A percentile compares a stretch with the other conserved stretches of the same genome.
Evolutionary conservation across 2,888 invertebrate genomes (phyloP).

Genomic region (Eupithecia abbreviata): DNA sequence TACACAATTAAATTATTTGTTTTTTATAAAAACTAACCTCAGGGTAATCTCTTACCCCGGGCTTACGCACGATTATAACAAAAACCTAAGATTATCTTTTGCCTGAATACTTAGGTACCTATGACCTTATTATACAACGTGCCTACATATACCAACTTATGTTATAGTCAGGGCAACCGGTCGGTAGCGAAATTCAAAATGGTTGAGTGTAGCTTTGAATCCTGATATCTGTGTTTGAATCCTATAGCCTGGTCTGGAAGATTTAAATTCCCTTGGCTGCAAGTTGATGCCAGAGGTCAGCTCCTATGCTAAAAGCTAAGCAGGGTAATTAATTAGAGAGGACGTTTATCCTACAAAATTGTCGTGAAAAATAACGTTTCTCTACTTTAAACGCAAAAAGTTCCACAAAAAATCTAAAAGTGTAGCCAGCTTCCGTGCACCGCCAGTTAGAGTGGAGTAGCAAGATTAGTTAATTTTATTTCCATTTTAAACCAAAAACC

Average conservation of each 20-base stretch:
- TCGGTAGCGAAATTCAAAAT: neutral
- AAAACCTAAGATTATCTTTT: no score
- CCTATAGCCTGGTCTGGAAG: neutral
- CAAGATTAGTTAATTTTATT: neutral
- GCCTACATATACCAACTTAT: no score
- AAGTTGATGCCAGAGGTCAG: neutral
- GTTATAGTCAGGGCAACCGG: no score
- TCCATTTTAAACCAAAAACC: no score
- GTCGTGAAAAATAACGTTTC: neutral
- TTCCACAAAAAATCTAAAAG: no score
- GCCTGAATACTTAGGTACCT: no score
- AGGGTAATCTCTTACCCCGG: no score
- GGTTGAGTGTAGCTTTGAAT: neutral
- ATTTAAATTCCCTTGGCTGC: neutral
- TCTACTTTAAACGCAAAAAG: neutral
- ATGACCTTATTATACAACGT: no score
- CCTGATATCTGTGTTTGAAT: no score
- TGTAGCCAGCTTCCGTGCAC: neutral
- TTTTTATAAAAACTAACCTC: no score
- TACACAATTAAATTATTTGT: no score
- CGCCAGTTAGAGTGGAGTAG: neutral
- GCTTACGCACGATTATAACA: no score
- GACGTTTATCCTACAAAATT: neutral
- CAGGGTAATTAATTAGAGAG: neutral
- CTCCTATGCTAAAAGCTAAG: neutral